Evolutionary conservation across 2,888 invertebrate species (phyloP), one percentile per base, ranked within the genome.

Genomic region (Seira ritae): DNA sequence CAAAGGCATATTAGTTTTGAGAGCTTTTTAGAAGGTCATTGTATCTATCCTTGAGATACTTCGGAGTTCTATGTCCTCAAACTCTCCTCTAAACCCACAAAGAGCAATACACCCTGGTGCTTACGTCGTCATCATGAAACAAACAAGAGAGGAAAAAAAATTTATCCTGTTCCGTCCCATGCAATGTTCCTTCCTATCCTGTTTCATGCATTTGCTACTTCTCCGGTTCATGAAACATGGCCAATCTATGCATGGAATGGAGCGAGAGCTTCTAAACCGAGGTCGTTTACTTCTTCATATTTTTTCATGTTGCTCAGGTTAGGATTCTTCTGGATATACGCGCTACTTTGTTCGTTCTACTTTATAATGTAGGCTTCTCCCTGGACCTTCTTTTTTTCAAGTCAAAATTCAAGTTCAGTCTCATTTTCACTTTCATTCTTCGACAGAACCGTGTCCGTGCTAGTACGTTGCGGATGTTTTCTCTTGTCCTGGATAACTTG

Each of bases 21-120:
- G 31, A 31, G 31, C 31, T 31, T 70, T 1, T 23, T 69, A 85
- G 85, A 85, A 85, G 85, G 85, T 85, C 85, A 85, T 85, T 85
- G 85, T 85, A 85, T 85, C 84, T 81, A 85, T 81, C 85, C 85
- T 85, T 85, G 85, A 85, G 85, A 81, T 85, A 85, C 85, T 85
- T 85, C 81, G 85, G 84, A 84, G 85, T 85, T 85, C 85, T 81
- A 85, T 81, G 85, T 82, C 85, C 85, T 85, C 85, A 78, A 85
- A 80, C 74, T 80, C 80, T 80, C 80, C 80, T 80, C 80, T 80
- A 80, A 80, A 80, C 80, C 80, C 80, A 80, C 69, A 80, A 76
- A 76, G 80, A 80, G 80, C 80, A 80, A 69, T 60, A 17, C 15
- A n/a, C 75, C 67, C 65, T 23, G n/a, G n/a, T 68, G 31, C 68